A percentile compares a stretch with the other conserved stretches of the same genome.
Conservation (phyloP, 2,113 vertebrate species). For the Trinectes maculatus region DNA sequence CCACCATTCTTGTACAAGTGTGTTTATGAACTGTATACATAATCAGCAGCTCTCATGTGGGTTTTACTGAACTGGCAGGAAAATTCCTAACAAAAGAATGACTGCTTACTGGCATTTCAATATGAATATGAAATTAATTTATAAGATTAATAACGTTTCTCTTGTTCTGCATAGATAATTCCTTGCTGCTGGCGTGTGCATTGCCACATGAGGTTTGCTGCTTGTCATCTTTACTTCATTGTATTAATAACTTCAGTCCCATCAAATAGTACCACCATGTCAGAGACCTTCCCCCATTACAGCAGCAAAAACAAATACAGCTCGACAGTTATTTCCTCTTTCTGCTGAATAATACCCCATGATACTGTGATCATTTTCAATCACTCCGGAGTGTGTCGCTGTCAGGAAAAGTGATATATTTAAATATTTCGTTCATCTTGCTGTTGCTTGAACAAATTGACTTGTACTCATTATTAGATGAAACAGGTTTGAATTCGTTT, state of each 20-base stretch:
- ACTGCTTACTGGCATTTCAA: slow-evolving; percentile 14
- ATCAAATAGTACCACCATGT: slow-evolving; percentile 19
- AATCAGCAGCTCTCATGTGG: no score
- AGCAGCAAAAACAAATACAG: slow-evolving; percentile 19
- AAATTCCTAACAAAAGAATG: background rate
- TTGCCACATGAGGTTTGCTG: slow-evolving; percentile 14
- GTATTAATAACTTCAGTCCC: slow-evolving; percentile 34
- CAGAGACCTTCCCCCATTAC: background rate
- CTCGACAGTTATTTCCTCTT: slow-evolving; percentile 5
- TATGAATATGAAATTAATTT: slow-evolving; percentile 27
- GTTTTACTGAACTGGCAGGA: background rate
- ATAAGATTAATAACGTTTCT: slow-evolving; percentile 22
- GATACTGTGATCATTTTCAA: slow-evolving; percentile 38
- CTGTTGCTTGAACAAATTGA: slow-evolving; percentile 24
- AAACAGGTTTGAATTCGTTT: slow-evolving; percentile 2
- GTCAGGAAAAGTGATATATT: slow-evolving; percentile 39
- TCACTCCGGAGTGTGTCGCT: slow-evolving; percentile 19
- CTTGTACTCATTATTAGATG: slow-evolving; percentile 6
- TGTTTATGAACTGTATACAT: no score
- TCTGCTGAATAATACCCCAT: slow-evolving; percentile 16
- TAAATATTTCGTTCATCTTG: slow-evolving; percentile 27
- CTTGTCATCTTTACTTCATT: slow-evolving; percentile 15
- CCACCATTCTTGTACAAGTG: no score
- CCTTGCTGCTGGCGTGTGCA: slow-evolving; percentile 19
- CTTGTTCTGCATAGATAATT: background rate